Evolutionary conservation across 2,888 invertebrate species (phyloP), one percentile per base, ranked within the genome.

Genomic region (Steinernema hermaphroditum): DNA sequence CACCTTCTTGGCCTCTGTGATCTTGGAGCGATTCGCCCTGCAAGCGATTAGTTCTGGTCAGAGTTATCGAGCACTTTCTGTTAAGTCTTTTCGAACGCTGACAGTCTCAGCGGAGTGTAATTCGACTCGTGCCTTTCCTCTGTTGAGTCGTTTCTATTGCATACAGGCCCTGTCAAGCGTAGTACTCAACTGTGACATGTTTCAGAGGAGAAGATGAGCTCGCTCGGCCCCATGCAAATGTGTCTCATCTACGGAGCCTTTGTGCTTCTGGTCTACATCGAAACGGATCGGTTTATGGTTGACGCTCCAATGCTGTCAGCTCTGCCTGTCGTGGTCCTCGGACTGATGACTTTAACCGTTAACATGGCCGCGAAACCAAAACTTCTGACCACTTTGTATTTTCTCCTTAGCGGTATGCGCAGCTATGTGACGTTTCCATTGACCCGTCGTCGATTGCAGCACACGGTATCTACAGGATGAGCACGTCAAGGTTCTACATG

Each of bases 301-400:
- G 62, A 62, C 62, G 62, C 62, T 14, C 62, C 62, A 32, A 62
- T 62, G 62, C 62, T 62, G 27, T 62, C 62, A 12, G 62, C 62
- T 8, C 1, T 62, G 29, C 62, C 62, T 14, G 62, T 62, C 16
- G 62, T 62, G 8, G 34, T 62, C 1, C 62, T 62, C 19, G 62
- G 62, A 16, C 32, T 62, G 14, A 32, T 62, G 62, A 32, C 62
- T 29, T n/a, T 62, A 16, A 62, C 62, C 2, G 62, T 62, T 19
- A 62, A 62, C 32, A 62, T 62, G 62, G 32, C 32, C 62, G 27
- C 29, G 8, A 62, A 62, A n/a, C 62, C 62, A 32, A 62, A 62
- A n/a, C 62, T 62, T 2, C 62, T 62, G 16, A 62, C 62, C 1
- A 32, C 62, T 62, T 27, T 62, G 62, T 62, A 62, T 16, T 62